Evolutionary conservation across 2,797 vertebrate genomes (phyloP).

Genomic region (Garrulus glandarius): DNA sequence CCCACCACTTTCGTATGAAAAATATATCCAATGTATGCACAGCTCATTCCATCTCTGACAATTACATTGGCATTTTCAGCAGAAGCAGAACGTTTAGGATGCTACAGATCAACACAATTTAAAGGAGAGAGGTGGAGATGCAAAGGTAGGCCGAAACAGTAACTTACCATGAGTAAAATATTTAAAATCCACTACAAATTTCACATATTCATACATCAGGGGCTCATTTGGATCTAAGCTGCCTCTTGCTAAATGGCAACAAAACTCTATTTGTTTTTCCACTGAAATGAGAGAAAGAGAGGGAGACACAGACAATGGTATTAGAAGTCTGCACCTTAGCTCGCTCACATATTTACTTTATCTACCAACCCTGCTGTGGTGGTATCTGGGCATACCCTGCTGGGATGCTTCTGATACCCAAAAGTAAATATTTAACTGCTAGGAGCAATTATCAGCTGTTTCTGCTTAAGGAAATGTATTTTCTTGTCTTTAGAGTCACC

Average conservation of each 20-base stretch:
- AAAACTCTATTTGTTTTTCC: constrained; percentile 89
- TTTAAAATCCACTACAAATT: constrained; percentile 91
- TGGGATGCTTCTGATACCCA: background rate
- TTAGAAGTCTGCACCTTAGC: background rate
- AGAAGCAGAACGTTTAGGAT: background rate
- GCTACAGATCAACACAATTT: background rate
- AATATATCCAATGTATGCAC: background rate
- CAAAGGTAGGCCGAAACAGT: background rate
- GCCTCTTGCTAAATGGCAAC: constrained; percentile 90
- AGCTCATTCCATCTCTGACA: background rate
- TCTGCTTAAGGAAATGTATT: background rate
- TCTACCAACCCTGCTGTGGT: background rate
- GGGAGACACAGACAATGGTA: background rate
- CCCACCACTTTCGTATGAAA: background rate
- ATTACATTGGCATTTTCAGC: background rate
- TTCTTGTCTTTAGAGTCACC: background rate
- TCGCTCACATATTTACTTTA: background rate
- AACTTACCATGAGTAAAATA: constrained; percentile 88
- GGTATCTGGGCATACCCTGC: background rate
- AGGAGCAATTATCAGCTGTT: background rate
- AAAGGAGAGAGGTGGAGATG: background rate
- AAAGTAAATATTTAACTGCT: background rate
- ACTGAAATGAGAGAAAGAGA: constrained; percentile 70
- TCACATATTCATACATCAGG: constrained; percentile 88
- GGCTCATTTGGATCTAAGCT: constrained; percentile 78